These are phyloP conservation scores for Hafferia zeledoni DNA, from an alignment of 2,797 vertebrate genomes.

Conservation along the genomic window DNA sequence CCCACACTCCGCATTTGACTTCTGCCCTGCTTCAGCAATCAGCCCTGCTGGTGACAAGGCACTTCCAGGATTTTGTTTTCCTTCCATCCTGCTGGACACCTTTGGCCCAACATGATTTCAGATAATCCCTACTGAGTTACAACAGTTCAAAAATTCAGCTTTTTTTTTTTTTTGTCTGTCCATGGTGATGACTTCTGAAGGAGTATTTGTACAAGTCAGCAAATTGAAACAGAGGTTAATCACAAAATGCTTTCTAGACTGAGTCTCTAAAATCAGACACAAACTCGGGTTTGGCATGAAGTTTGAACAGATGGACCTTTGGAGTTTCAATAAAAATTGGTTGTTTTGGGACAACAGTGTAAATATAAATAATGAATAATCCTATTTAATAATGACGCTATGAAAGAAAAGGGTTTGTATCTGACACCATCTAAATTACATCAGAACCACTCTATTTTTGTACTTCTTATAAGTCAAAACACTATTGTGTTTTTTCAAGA, in stretches of 20 bases:
- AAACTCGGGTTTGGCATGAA: not conserved
- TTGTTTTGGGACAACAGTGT: not conserved
- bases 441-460: not conserved
- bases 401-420: not conserved
- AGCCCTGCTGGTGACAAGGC: not conserved
- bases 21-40: not conserved
- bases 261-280: not conserved
- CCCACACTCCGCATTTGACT: not conserved
- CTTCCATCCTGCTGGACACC: accelerated
- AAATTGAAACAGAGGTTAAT: not conserved
- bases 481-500: not conserved
- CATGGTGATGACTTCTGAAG: not conserved
- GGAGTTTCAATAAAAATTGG: not conserved
- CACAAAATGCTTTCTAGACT: not conserved
- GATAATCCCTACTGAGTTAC: not conserved
- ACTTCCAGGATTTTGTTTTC: not conserved
- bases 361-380: not conserved
- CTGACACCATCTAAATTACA: not conserved
- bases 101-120: not conserved
- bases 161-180: not conserved
- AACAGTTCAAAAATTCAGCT: not conserved
- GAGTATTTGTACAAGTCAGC: not conserved
- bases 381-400: not conserved
- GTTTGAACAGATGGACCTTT: not conserved
- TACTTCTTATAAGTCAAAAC: not conserved